Base-by-base conservation (phyloP, 2,797 vertebrate species). In the Falco biarmicus region DNA sequence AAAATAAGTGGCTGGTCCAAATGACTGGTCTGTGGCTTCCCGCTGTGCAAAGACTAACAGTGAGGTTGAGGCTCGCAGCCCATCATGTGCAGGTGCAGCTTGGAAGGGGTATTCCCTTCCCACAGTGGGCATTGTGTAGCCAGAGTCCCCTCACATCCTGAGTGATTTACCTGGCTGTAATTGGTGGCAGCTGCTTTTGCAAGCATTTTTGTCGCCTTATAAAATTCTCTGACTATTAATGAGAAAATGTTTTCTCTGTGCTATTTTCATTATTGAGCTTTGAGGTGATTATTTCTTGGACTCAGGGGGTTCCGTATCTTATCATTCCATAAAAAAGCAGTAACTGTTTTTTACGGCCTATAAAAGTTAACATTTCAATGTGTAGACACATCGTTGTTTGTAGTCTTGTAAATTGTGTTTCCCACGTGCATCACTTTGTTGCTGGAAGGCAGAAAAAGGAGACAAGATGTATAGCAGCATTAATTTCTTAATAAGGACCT, bases 401-500 rank as follows among this genome's bases (percentile, higher is more conserved):
- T 84, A 78, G 48, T 63, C 9, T 54, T 84, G 21, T 83, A 64
- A 87, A 34, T 92, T 88, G 48, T 74, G 20, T 81, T 91, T 90
- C 77, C 54, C 24, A 4, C 31, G 39, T 85, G 56, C 0, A 0
- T 83, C 74, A 53, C 54, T 41, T 48, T 21, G 9, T 50, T 93
- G 71, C 51, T 80, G 90, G 16, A 89, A 95, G n/a, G 34, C 66
- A 90, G 87, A 91, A 79, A 91, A 90, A 5, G 26, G 19, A 48
- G 22, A 86, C 70, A 41, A 85, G 32, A 83, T 71, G 64, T 65
- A 63, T 22, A 69, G 15, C 21, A 50, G 29, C 73, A 88, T 84
- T 80, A 56, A 82, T 93, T 89, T 90, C 87, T 90, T 94, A 90
- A 84, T 82, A 94, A 93, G 54, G 20, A 29, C 31, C 51, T 73